Base-by-base conservation (phyloP, 2,797 vertebrate genomes). In the Pitangus sulphuratus region DNA sequence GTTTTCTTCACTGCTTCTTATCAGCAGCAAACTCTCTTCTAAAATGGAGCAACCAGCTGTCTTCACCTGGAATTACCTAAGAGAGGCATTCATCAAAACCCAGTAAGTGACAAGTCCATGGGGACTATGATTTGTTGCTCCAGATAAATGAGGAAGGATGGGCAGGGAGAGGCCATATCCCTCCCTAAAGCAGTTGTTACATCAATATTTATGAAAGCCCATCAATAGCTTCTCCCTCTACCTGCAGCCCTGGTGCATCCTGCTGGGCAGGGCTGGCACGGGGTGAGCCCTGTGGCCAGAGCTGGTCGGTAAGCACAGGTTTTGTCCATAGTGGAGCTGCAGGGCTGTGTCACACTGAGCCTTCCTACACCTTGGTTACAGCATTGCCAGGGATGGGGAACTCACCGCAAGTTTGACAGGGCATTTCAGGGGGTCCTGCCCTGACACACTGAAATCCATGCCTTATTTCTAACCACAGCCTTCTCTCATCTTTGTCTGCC, bases 11-110 rank as follows among this genome's bases (percentile, higher is more conserved):
- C 25, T 76, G 61, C 53, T 90, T 42, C 76, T 87, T 94, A 60
- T 87, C 94, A 89, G 87, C 78, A 89, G 81, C 64, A 82, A 92
- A 65, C 62, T 87, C 11, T 70, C 74, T 77, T 84, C 77, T 65
- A 54, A 58, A 89, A 72, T 58, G 37, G 50, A 93, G n/a, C 22
- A 65, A 53, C 26, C 15, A 69, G n/a, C 33, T 84, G 47, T 71
- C 75, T 90, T 89, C 84, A 89, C 62, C 56, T 54, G 47, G 54
- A 22, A 72, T 74, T 95, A 57, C 62, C 62, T 44, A 40, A 70
- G 58, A 93, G 64, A 87, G 64, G 33, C 0, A 0, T 77, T 75
- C 44, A 33, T 93, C 87, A 87, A 87, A 94, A 70, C 19, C 22
- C 14, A 4, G 20, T 28, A 54, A 83, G 56, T 28, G 62, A 72